Conservation (phyloP, 1,140 invertebrate genomes). For the Bombus turneri region DNA sequence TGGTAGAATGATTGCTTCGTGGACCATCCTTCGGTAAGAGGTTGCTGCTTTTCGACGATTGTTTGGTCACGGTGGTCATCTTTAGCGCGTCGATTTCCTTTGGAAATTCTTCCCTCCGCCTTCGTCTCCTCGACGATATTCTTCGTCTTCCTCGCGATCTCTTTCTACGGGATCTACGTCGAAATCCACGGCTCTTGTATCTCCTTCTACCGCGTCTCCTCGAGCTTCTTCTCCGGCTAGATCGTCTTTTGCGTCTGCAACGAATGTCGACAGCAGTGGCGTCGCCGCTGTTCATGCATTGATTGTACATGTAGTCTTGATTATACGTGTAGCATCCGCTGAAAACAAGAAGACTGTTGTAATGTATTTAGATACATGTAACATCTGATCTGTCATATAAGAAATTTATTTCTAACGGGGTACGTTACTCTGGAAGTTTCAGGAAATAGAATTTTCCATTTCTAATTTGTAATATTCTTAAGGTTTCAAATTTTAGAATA, state of each 20-base stretch:
- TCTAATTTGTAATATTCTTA: too few species aligned
- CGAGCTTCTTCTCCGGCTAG: background rate
- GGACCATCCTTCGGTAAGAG: slow-evolving; percentile 16
- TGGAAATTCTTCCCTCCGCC: background rate
- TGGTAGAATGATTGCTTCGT: slow-evolving; percentile 14
- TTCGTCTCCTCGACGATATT: background rate
- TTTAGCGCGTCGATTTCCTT: background rate
- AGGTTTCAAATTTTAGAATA: too few species aligned
- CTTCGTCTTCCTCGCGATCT: background rate
- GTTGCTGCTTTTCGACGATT: slow-evolving; percentile 3
- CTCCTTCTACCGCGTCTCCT: slow-evolving; percentile 1
- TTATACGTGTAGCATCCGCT: slow-evolving; percentile 69
- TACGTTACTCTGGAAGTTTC: too few species aligned
- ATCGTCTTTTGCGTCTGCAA: slow-evolving; percentile 8
- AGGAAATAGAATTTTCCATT: too few species aligned
- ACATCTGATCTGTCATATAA: too few species aligned
- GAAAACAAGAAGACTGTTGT: background rate
- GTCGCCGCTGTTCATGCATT: background rate
- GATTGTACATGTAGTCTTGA: slow-evolving; percentile 56
- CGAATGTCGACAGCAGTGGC: slow-evolving; percentile 8
- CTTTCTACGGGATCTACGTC: slow-evolving; percentile 3
- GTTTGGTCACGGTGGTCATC: slow-evolving; percentile 11
- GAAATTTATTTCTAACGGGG: too few species aligned
- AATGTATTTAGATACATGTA: too few species aligned
- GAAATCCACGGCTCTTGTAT: background rate